These are phyloP conservation scores for Tipula confusa DNA, from an alignment of 2,888 invertebrate species.

Conservation along the genomic window DNA sequence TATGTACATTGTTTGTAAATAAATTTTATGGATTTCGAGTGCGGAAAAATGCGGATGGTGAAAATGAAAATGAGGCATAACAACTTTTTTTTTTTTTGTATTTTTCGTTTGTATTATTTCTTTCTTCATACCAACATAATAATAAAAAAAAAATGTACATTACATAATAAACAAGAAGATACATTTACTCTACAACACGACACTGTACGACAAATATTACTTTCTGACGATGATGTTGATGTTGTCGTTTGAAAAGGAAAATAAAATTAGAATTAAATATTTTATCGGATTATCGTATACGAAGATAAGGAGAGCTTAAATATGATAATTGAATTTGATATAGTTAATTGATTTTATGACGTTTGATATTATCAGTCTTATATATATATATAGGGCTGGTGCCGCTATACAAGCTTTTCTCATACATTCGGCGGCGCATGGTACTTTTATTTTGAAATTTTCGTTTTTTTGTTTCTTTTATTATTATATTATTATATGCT, in stretches of 20 bases:
- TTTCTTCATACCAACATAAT: too few relatives aligned
- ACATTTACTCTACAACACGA: neutral
- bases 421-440: neutral
- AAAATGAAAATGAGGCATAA: neutral
- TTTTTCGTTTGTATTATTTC: neutral
- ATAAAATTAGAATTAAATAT: conserved; percentile 12
- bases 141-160: neutral
- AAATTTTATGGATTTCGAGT: neutral
- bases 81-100: neutral
- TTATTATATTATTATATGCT: neutral
- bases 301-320: neutral
- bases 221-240: neutral
- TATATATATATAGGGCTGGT: too few relatives aligned
- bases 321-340: conserved; percentile 25
- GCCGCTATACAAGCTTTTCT: neutral
- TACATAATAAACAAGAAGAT: neutral
- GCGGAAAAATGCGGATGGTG: neutral
- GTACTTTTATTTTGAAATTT: neutral
- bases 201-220: neutral
- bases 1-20: neutral
- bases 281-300: conserved; percentile 15
- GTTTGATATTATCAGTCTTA: neutral
- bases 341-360: conserved; percentile 20
- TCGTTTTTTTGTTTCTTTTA: neutral
- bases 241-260: neutral